phyloP scores from a whole-genome alignment of 1,140 invertebrate genomes.

The Drosophila varians region DNA sequence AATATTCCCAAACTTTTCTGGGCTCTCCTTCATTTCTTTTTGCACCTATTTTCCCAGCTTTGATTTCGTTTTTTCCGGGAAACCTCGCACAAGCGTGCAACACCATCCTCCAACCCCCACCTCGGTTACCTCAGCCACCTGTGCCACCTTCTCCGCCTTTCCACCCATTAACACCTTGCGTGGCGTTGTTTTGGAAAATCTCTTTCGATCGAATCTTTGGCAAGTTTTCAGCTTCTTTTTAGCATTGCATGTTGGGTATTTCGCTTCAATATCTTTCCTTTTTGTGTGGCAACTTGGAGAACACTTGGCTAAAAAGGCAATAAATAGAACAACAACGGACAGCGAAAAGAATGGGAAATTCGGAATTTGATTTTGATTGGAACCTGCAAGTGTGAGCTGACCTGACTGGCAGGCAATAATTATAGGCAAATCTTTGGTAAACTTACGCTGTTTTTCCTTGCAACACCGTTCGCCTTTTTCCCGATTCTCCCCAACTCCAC shows the following conservation, averaged over 20 bases:
- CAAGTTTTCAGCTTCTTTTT: conserved; percentile 15
- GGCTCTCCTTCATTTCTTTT: no score
- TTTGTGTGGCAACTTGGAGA: conserved; percentile 12
- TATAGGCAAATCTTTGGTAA: conserved; percentile 27
- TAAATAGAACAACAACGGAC: neutral
- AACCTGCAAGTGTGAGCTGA: no score
- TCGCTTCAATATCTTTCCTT: no score
- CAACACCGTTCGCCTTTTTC: no score
- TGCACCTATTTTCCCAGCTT: conserved; percentile 5
- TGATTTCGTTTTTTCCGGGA: conserved; percentile 17
- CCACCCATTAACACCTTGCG: conserved; percentile 36
- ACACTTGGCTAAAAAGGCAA: conserved; percentile 5
- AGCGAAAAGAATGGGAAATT: conserved; percentile 38
- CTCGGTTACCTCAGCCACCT: no score
- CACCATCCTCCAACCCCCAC: conserved; percentile 6
- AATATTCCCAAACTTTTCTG: neutral
- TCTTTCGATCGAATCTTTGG: conserved; percentile 3
- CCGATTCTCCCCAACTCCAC: no score
- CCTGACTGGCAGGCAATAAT: conserved; percentile 20
- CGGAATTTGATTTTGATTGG: conserved; percentile 3
- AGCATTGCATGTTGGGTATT: neutral
- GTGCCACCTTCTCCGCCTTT: no score
- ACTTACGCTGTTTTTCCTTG: no score
- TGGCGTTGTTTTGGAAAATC: neutral
- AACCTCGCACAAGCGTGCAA: conserved; percentile 8